Conservation (phyloP, 2,113 vertebrate species). For the Echinops telfairi region DNA sequence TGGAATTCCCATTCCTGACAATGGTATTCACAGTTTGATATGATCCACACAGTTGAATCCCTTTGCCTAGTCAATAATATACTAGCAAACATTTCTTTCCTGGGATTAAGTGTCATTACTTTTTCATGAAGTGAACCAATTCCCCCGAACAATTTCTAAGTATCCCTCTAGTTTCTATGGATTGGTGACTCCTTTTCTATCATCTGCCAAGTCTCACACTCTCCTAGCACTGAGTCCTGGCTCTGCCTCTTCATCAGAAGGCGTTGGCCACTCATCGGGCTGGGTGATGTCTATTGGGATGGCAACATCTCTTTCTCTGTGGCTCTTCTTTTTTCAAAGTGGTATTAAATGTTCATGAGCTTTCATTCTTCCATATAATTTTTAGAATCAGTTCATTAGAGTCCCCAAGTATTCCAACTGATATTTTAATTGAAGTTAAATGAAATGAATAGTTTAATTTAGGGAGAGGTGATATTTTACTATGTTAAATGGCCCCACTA, state of each 20-base stretch:
- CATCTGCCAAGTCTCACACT: neutral
- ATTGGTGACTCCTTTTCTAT: neutral
- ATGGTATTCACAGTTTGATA: too few relatives aligned
- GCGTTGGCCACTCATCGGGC: neutral
- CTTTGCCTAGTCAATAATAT: too few relatives aligned
- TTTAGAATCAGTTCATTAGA: conserved; percentile 33
- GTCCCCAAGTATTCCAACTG: conserved; percentile 17
- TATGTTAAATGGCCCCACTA: conserved; percentile 17
- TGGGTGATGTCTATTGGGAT: neutral
- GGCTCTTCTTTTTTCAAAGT: conserved; percentile 43
- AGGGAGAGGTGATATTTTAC: neutral
- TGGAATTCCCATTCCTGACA: too few relatives aligned
- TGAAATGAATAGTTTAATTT: conserved; percentile 36
- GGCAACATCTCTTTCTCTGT: neutral
- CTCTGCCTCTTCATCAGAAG: neutral
- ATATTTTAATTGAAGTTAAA: conserved; percentile 44
- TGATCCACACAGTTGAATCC: too few relatives aligned
- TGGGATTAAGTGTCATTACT: neutral
- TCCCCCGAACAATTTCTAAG: neutral
- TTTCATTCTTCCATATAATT: neutral
- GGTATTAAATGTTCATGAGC: neutral
- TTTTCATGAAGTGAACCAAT: neutral
- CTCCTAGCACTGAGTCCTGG: neutral
- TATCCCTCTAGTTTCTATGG: neutral
- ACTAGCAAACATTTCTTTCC: too few relatives aligned